Base-by-base conservation (phyloP, 2,888 invertebrate genomes). In the Fragum whitleyi region DNA sequence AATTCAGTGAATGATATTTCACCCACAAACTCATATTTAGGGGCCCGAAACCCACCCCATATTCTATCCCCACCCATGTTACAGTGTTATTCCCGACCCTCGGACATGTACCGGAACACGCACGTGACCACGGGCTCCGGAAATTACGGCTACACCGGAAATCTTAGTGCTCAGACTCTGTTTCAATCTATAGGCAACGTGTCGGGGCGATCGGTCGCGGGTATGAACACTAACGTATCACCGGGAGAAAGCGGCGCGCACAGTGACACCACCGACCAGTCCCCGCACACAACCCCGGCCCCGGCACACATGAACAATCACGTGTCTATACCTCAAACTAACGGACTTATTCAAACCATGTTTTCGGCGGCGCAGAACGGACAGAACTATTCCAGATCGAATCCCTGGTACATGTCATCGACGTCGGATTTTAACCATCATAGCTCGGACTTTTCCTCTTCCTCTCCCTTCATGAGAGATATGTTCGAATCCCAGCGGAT, bases 321-420 rank as follows among this genome's bases (percentile, higher is more conserved):
- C 29, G 62, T 62, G 14, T 74, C 89, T 36, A 79, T 90, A 72
- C 79, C 91, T 59, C 89, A 89, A 55, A 72, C 89, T 28, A 91
- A 91, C 81, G 88, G 90, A 55, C 78, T 92, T 11, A 89, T 86
- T 36, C 84, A 88, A 74, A 83, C 88, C 65, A 89, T 91, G 86
- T 91, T 91, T 74, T 85, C 90, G 16, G 87, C 90, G 80, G 84
- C 90, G 11, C 90, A 90, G 73, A 73, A 51, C 36, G 85, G 79
- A 61, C 89, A 81, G 80, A 77, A 87, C 23, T 91, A 91, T 80
- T 77, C 88, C 7, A 86, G 91, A 16, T 78, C 89, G 19, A 91
- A 90, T 70, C 85, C 90, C 19, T 92, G 91, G 91, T 91, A 91
- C 74, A 90, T 91, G 88, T 76, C 90, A 14, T 87, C 90, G 6